Evolutionary conservation across 2,797 vertebrate genomes (phyloP), one percentile per base, ranked within the genome.

Genomic region (Halcyon chelicuti): DNA sequence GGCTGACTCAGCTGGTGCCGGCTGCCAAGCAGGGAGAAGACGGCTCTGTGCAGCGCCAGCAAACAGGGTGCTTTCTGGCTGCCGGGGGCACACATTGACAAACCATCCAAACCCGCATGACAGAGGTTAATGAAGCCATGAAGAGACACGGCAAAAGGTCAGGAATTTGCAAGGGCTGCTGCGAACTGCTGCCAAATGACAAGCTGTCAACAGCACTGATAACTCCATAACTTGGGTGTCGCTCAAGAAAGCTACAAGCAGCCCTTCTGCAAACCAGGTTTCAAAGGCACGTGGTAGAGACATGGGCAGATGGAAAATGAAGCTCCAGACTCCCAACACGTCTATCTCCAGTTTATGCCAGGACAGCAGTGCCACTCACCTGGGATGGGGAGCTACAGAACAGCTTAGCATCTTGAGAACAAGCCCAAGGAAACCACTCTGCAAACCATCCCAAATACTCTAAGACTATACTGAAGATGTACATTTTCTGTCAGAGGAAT

Each of bases 61-160:
- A 81, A 93, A 84, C 23, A 67, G 14, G 39, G 26, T 26, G 25
- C 55, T 46, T 87, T 87, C 83, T 54, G 29, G 28, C 46, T 92
- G 75, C 68, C n/a, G 31, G 39, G 28, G 80, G 29, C 10, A 18
- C 11, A 19, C 80, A 79, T 6, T 72, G 89, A 96, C 54, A 93
- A 94, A 85, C 42, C 76, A 96, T 78, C 93, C 92, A 81, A 88
- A 67, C 37, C 58, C 68, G 22, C 54, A 46, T 9, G 85, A 94
- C 75, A 97, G 94, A 96, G 76, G 89, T 93, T 95, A 95, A 96
- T 86, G 73, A 93, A 94, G 85, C 78, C 90, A 95, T 15, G 15
- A 37, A 94, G 71, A 89, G 54, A 83, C 26, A 75, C 0, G 0
- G 78, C 82, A 85, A 88, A 93, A 93, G 72, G 60, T 88, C 66